Percentiles rank a stretch among this genome's conserved stretches.
These are phyloP conservation scores for Alviniconcha marisindica DNA, from an alignment of 1,140 invertebrate genomes.

Conservation along the genomic window DNA sequence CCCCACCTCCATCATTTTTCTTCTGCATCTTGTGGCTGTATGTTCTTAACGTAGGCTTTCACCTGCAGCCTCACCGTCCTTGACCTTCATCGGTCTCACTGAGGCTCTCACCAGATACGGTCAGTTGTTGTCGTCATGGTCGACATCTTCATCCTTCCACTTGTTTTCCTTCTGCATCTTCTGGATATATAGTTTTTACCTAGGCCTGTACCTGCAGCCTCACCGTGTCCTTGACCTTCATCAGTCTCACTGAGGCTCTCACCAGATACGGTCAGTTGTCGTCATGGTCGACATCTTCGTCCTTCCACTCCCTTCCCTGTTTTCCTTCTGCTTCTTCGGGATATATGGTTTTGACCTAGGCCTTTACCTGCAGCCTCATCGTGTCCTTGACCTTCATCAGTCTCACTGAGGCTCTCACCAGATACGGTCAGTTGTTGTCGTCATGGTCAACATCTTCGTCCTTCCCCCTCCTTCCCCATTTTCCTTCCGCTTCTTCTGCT, in stretches of 20 bases:
- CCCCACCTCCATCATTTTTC: background rate
- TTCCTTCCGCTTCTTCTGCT: too few relatives aligned
- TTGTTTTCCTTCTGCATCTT: background rate
- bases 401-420: background rate
- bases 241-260: conserved; percentile 77
- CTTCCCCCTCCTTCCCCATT: too few relatives aligned
- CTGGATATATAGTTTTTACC: background rate
- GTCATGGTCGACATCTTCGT: background rate
- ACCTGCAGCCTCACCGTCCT: background rate
- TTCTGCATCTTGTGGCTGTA: background rate
- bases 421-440: background rate
- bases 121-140: background rate
- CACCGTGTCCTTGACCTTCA: conserved; percentile 81
- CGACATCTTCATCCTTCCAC: background rate
- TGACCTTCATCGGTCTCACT: conserved; percentile 78
- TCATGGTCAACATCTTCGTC: too few relatives aligned
- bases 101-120: conserved; percentile 62
- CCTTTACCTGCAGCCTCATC: conserved; percentile 42
- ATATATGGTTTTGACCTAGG: background rate
- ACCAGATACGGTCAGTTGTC: conserved; percentile 77
- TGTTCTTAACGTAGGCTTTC: background rate
- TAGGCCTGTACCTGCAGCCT: background rate
- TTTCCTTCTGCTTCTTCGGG: background rate
- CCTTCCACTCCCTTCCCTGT: background rate
- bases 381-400: conserved; percentile 81